phyloP scores from a whole-genome alignment of 2,113 vertebrate genomes.

The Piaya cayana region DNA sequence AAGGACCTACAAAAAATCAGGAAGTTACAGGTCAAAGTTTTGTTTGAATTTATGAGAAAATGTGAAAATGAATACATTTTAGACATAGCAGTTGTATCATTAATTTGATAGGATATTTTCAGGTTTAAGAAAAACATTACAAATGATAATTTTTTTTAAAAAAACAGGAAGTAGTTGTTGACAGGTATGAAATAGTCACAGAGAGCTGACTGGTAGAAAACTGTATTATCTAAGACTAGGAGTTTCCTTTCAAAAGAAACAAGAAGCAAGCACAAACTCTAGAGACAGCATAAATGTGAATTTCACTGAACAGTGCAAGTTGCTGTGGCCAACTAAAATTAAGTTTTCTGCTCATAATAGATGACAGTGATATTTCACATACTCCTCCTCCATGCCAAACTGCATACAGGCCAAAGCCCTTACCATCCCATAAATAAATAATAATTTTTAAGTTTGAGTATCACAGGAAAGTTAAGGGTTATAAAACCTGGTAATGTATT shows the following conservation, averaged over 20 bases:
- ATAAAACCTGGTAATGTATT: background rate
- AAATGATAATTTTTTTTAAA: background rate
- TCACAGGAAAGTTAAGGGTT: background rate
- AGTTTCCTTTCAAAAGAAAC: background rate
- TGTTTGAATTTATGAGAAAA: background rate
- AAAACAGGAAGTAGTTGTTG: background rate
- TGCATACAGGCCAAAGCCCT: background rate
- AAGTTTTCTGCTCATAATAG: background rate
- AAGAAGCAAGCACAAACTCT: background rate
- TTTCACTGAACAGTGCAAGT: background rate
- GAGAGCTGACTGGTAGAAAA: background rate
- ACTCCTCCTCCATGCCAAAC: background rate
- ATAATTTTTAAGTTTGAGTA: background rate
- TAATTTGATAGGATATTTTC: background rate
- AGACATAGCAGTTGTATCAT: background rate
- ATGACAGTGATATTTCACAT: background rate
- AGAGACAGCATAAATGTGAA: background rate
- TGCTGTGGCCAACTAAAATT: background rate
- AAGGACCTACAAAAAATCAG: background rate
- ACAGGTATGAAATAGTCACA: background rate
- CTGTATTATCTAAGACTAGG: background rate
- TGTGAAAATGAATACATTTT: background rate
- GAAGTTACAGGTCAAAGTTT: background rate
- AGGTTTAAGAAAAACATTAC: background rate
- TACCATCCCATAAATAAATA: background rate